These are phyloP conservation scores for Portevinia maculata DNA, from an alignment of 2,888 invertebrate genomes.

Conservation along the genomic window DNA sequence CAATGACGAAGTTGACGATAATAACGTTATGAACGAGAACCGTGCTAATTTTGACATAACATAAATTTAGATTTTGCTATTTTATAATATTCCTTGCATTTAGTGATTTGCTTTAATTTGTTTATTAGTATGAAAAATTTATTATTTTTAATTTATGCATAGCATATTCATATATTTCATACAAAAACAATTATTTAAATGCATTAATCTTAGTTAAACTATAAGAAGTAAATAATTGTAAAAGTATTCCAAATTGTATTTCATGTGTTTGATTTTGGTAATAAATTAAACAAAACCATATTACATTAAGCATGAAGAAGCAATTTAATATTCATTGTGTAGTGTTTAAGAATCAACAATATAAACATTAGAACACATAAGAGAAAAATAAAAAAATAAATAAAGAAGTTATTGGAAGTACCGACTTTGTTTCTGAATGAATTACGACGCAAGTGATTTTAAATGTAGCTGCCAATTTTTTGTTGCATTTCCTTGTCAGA, in stretches of 20 bases:
- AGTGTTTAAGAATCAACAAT: constrained; percentile 45
- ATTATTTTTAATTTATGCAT: constrained; percentile 41
- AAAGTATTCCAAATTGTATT: constrained; percentile 64
- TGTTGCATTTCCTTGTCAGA: too few species aligned
- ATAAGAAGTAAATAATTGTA: constrained; percentile 48
- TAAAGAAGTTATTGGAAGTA: constrained; percentile 20
- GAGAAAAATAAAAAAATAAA: constrained; percentile 45
- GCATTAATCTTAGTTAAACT: constrained; percentile 33
- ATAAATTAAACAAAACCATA: constrained; percentile 9
- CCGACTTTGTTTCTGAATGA: not conserved
- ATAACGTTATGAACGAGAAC: constrained; percentile 66
- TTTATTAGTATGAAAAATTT: too few species aligned
- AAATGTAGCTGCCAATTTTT: too few species aligned
- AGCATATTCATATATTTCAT: constrained; percentile 63
- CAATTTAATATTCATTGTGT: constrained; percentile 45
- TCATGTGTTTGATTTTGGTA: constrained; percentile 24
- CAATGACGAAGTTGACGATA: constrained; percentile 59
- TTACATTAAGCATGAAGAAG: not conserved
- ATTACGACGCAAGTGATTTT: too few species aligned
- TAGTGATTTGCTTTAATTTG: constrained; percentile 12
- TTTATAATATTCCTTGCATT: not conserved
- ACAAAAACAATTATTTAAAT: constrained; percentile 32
- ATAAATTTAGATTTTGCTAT: constrained; percentile 28
- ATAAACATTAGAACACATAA: constrained; percentile 37
- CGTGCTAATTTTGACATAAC: constrained; percentile 66